Evolutionary conservation across 2,113 vertebrate species (phyloP), one percentile per base, ranked within the genome.

Genomic region (Platycercus adscitus): DNA sequence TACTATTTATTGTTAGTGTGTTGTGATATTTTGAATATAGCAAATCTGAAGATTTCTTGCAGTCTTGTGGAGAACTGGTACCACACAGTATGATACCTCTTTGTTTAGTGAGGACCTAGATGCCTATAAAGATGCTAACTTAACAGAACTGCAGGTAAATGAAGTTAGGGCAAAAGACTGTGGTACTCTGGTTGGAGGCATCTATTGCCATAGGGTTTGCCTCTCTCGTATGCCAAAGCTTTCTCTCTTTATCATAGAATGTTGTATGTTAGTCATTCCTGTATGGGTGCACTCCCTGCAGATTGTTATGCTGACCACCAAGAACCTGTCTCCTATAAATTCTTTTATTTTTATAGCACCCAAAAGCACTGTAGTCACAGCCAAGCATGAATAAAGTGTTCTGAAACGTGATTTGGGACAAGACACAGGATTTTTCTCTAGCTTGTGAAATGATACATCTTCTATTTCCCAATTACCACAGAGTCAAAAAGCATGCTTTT

Each of bases 11-110:
- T 68, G 10, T 41, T 92, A 20, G 17, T 70, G 33, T 52, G 18
- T 77, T 56, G 17, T 28, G 43, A 37, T 80, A 21, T 66, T 89
- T 53, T 35, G 25, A 50, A 41, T 90, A 43, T 19, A 47, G 47
- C 81, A 92, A 90, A 79, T 47, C 13, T 82, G 23, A 69, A 86
- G 49, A 55, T 52, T 61, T 84, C 69, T 85, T 86, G 25, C 43
- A 47, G 7, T 88, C 71, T 47, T 60, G 19, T 69, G 41, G 6
- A 91, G 55, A 55, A 65, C 39, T 75, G 81, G 39, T 64, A 28
- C 33, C 23, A 56, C 26, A 7, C 0, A 0, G 50, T 61, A 6
- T 33, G 52, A 10, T 28, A 33, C 12, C 1, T 1, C n/a, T 79
- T 55, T 63, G 24, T 82, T 83, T 68, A 55, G 68, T 44, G 64